A percentile compares a stretch with the other conserved stretches of the same genome.
These are phyloP conservation scores for Antheraea mylitta DNA, from an alignment of 1,140 invertebrate genomes.

Conservation along the genomic window DNA sequence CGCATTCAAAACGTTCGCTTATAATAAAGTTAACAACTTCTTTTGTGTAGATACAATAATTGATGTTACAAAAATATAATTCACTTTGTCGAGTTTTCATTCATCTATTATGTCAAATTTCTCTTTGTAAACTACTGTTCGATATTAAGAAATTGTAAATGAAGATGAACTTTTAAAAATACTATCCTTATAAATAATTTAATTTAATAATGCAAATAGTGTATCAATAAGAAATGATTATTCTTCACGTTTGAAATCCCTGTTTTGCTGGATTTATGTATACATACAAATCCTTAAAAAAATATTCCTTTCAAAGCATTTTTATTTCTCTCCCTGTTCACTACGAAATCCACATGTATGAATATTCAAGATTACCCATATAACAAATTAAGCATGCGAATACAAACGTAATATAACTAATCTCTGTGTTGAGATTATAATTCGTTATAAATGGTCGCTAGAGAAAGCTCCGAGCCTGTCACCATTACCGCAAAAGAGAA, in stretches of 20 bases:
- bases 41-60: slow-evolving; percentile 42
- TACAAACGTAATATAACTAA: slow-evolving; percentile 50
- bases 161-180: no score
- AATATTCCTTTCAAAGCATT: neutral
- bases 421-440: slow-evolving; percentile 57
- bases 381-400: slow-evolving; percentile 29
- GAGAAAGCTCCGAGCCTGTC: slow-evolving; percentile 39
- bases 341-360: neutral
- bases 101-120: no score
- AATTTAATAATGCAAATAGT: no score
- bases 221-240: no score
- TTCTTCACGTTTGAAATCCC: no score
- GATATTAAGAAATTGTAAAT: no score
- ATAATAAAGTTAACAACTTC: slow-evolving; percentile 53
- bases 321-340: neutral
- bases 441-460: slow-evolving; percentile 49
- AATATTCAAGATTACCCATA: slow-evolving; percentile 23
- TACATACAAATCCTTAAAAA: neutral
- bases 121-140: no score
- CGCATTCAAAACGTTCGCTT: slow-evolving; percentile 44
- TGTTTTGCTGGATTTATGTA: no score
- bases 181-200: no score
- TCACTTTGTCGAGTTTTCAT: neutral
- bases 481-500: slow-evolving; percentile 54
- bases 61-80: slow-evolving; percentile 28